Base-by-base conservation (phyloP, 2,888 invertebrate species). In the Idaea straminata region DNA sequence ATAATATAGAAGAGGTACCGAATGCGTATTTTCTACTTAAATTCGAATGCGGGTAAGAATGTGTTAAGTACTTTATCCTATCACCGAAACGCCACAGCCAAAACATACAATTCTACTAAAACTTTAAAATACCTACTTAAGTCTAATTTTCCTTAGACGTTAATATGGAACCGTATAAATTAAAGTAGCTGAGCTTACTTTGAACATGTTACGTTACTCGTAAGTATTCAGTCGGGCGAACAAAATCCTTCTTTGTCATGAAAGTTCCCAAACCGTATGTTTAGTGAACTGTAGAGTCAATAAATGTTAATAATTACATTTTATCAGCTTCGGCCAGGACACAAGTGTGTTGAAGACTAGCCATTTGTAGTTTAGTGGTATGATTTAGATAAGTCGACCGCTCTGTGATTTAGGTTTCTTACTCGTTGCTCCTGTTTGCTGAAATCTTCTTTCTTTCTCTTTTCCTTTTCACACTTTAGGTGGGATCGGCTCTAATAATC, bases 381-480 rank as follows among this genome's bases (percentile, higher is more conserved):
- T 85, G 83, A 84, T 82, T 85, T 81, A 83, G 84, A 83, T 84
- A 85, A 85, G 83, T 83, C 77, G 75, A 68, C 70, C 76, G 75
- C 72, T 75, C 75, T 74, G 71, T 75, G 76, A 77, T 75, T 71
- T 68, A 67, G 76, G 38, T 71, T 34, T 72, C 62, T 74, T 82
- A 78, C 77, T 65, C 71, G 76, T 80, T 58, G 59, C 25, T 70
- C 78, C 66, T 10, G 34, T 58, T 58, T 47, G 10, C 10, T 13
- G 47, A 47, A 25, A 25, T 25, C 25, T 25, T 25, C 25, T 25
- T 25, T 25, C 25, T 25, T 25, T 25, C 25, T 25, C 25, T 25
- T 25, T 25, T 25, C 25, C 25, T 25, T 25, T 25, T 25, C 25
- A 1, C 25, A 25, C 25, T 25, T 25, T 25, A 25, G 25, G 25